phyloP scores from a whole-genome alignment of 30 jellyfish, hydroid and myxozoan genomes.

The Hydractinia echinata region DNA sequence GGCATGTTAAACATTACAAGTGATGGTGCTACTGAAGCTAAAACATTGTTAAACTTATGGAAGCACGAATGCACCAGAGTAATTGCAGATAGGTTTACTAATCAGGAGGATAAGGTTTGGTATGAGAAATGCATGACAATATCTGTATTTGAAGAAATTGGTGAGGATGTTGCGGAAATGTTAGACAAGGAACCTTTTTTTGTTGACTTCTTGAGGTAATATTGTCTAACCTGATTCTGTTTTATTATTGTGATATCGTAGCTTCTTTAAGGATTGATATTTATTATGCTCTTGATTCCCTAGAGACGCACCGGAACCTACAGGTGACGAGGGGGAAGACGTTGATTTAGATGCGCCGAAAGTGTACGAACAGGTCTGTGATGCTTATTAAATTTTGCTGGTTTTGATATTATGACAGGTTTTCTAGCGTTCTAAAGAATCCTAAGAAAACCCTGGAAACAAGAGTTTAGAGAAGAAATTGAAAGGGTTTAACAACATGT shows the following conservation, averaged over 20 bases:
- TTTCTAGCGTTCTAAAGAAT: too few species aligned
- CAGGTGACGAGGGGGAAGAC: conserved; percentile 96
- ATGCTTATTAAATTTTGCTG: neutral
- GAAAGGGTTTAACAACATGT: too few species aligned
- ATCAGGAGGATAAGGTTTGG: conserved; percentile 64
- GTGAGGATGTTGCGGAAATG: conserved; percentile 42
- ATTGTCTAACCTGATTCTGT: neutral
- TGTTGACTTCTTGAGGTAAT: conserved; percentile 82
- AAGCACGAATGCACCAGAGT: conserved; percentile 84
- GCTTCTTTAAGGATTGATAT: neutral
- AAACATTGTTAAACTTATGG: conserved; percentile 66
- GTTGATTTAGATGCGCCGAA: conserved; percentile 93
- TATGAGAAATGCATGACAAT: conserved; percentile 37
- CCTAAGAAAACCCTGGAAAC: too few species aligned
- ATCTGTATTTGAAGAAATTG: conserved; percentile 54
- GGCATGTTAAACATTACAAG: conserved; percentile 81
- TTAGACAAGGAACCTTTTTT: conserved; percentile 74
- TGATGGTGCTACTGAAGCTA: conserved; percentile 36
- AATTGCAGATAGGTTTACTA: conserved; percentile 87
- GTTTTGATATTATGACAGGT: too few species aligned
- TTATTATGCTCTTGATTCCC: neutral
- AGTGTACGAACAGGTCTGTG: conserved; percentile 70
- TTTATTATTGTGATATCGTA: neutral
- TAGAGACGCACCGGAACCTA: conserved; percentile 93
- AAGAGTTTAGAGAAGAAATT: too few species aligned